Conservation (phyloP, 2,888 invertebrate species). For the Hypomecis punctinalis region DNA sequence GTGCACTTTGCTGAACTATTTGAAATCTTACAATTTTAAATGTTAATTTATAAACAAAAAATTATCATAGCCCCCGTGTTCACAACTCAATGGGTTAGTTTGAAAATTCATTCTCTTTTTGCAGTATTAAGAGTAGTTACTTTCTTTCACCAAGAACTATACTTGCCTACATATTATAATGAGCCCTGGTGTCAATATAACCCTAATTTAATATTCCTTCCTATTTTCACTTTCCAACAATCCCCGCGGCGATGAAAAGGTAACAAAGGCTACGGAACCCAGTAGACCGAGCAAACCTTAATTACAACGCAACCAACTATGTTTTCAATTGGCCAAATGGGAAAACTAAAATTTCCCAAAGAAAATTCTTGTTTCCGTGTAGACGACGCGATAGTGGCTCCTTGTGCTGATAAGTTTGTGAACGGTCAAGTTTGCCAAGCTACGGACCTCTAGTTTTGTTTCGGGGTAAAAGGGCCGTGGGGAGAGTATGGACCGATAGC, state of each 20-base stretch:
- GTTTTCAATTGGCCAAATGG: background rate
- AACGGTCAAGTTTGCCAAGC: slow-evolving; percentile 28
- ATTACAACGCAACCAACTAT: slow-evolving; percentile 16
- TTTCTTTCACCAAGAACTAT: background rate
- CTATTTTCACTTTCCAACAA: slow-evolving; percentile 19
- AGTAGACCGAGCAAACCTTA: slow-evolving; percentile 26
- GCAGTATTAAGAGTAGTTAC: too few relatives aligned
- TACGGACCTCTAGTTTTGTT: slow-evolving; percentile 26
- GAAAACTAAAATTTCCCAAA: background rate
- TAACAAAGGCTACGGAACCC: slow-evolving; percentile 20
- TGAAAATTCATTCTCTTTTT: too few relatives aligned
- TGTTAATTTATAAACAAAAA: too few relatives aligned
- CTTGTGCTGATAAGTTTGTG: background rate
- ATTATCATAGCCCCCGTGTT: too few relatives aligned
- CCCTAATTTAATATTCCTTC: slow-evolving; percentile 12
- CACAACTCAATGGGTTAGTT: too few relatives aligned
- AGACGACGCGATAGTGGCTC: background rate
- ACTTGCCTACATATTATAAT: too few relatives aligned
- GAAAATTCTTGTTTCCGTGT: background rate
- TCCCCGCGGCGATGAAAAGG: slow-evolving; percentile 14
- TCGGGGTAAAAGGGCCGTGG: slow-evolving; percentile 25
- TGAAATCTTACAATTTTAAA: too few relatives aligned
- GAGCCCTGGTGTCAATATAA: background rate
- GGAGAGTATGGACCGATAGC: slow-evolving; percentile 19
- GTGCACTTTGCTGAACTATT: too few relatives aligned